These are phyloP conservation scores for Cancer borealis DNA, from an alignment of 2,888 invertebrate species.

Conservation along the genomic window DNA sequence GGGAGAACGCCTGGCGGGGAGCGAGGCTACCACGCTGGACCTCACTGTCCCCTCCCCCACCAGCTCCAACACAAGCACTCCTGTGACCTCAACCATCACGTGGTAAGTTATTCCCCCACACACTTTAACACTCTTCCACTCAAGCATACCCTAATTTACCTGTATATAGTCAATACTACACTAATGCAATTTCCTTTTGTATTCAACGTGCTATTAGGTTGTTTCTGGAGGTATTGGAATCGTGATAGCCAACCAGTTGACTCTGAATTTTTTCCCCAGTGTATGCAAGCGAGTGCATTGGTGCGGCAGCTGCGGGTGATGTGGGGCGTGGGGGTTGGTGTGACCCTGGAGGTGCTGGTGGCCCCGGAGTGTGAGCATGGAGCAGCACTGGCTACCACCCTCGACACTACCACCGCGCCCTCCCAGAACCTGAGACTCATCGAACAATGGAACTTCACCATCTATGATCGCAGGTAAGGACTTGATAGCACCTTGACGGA, in stretches of 20 bases:
- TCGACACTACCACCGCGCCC: conserved; percentile 79
- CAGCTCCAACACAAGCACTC: conserved; percentile 78
- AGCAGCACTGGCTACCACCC: conserved; percentile 79
- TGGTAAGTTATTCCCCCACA: conserved; percentile 78
- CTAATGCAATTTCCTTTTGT: neutral
- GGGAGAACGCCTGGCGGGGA: conserved; percentile 82
- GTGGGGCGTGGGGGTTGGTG: conserved; percentile 86
- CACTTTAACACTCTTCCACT: neutral
- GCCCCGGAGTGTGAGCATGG: conserved; percentile 86
- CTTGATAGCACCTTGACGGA: neutral
- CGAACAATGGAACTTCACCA: conserved; percentile 90
- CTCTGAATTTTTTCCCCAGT: conserved; percentile 80
- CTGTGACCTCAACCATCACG: conserved; percentile 79
- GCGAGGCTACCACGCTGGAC: conserved; percentile 77
- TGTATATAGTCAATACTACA: neutral
- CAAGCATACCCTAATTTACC: neutral
- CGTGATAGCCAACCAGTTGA: neutral
- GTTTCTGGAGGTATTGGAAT: neutral
- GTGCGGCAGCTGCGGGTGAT: conserved; percentile 84
- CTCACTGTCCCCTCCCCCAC: conserved; percentile 76
- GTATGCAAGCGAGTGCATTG: conserved; percentile 82
- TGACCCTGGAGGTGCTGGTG: conserved; percentile 90
- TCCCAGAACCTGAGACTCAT: conserved; percentile 82
- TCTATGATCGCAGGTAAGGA: conserved; percentile 80
- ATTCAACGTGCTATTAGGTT: neutral